Percentiles rank a stretch among this genome's conserved stretches.
phyloP scores from a whole-genome alignment of 2,113 vertebrate species.

The Grantiella picta region DNA sequence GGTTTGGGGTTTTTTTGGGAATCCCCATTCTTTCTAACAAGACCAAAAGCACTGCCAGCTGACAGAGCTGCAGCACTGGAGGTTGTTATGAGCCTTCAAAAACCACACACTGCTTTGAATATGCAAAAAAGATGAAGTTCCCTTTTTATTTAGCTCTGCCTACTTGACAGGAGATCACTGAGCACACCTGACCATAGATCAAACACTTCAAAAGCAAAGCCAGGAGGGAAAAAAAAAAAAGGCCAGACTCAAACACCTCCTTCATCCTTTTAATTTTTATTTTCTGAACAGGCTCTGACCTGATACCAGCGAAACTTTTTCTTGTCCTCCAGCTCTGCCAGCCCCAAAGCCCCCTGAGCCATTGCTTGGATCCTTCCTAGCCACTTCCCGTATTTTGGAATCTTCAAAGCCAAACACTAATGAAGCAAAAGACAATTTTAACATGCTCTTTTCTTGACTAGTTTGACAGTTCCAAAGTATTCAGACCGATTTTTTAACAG shows the following conservation, averaged over 20 bases:
- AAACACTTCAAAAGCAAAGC: background rate
- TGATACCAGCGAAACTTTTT: background rate
- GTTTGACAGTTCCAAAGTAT: background rate
- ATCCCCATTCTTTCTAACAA: background rate
- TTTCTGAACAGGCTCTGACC: background rate
- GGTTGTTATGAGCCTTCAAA: background rate
- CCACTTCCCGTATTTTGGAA: background rate
- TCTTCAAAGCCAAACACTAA: background rate
- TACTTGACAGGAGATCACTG: background rate
- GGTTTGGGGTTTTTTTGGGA: background rate
- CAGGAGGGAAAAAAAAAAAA: background rate
- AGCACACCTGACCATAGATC: background rate
- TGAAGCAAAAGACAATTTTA: background rate
- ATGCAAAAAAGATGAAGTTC: background rate
- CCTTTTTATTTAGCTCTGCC: background rate
- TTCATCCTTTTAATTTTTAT: background rate
- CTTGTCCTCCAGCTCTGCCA: background rate
- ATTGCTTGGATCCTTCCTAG: background rate
- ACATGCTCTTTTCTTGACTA: background rate
- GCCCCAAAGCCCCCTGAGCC: background rate
- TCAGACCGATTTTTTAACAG: background rate
- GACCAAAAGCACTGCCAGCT: background rate
- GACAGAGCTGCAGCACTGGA: background rate
- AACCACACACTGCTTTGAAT: background rate
- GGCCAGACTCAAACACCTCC: background rate